Evolutionary conservation across 2,113 vertebrate species (phyloP).

Genomic region (Rattus rattus): DNA sequence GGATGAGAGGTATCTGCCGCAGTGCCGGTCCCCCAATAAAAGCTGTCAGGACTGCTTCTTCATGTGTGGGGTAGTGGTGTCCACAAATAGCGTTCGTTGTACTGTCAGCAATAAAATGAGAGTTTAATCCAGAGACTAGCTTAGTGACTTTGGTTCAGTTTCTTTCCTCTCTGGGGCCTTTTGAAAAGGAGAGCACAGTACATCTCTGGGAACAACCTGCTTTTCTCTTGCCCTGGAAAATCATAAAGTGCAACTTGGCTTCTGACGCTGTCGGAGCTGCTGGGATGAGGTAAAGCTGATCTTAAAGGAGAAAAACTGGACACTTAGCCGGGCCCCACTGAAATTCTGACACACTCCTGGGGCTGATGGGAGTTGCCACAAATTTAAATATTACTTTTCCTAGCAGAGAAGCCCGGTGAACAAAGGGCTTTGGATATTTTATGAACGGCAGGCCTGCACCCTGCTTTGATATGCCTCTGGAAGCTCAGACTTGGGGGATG

Average conservation of each 20-base stretch:
- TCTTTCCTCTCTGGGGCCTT: constrained; percentile 52
- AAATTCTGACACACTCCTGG: constrained; percentile 82
- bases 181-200: constrained; percentile 49
- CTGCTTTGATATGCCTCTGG: constrained; percentile 79
- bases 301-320: constrained; percentile 84
- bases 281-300: constrained; percentile 80
- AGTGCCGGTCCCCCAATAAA: constrained; percentile 46
- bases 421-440: constrained; percentile 86
- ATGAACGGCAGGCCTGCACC: constrained; percentile 78
- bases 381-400: constrained; percentile 84
- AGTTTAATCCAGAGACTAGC: constrained; percentile 54
- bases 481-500: constrained; percentile 52
- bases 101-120: constrained; percentile 42
- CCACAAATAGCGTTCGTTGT: constrained; percentile 61
- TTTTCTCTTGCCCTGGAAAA: constrained; percentile 76
- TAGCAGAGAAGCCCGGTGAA: constrained; percentile 80
- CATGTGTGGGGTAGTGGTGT: background rate
- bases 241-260: constrained; percentile 78
- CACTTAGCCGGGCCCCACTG: constrained; percentile 77
- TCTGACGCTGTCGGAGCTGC: constrained; percentile 74
- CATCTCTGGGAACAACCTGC: constrained; percentile 63
- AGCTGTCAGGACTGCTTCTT: constrained; percentile 44
- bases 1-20: constrained; percentile 40
- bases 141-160: constrained; percentile 67
- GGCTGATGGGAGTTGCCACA: constrained; percentile 82